These are phyloP conservation scores for Phyllostomus discolor DNA, from an alignment of 2,113 vertebrate species.

Conservation along the genomic window DNA sequence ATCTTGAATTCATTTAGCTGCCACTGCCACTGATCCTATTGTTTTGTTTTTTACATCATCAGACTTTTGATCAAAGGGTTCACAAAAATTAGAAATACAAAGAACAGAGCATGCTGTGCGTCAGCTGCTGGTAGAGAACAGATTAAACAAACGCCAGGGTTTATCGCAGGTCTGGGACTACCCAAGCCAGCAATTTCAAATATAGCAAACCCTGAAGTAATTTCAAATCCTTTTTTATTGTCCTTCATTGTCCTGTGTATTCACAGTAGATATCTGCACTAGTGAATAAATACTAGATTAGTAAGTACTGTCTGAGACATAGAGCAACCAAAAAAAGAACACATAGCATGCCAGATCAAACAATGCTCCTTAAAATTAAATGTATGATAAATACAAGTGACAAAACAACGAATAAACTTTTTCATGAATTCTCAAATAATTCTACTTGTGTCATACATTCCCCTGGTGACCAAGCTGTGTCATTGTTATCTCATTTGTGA, in stretches of 20 bases:
- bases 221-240: constrained; percentile 51
- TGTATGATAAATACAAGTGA: not conserved
- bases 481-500: not conserved
- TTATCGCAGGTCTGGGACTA: constrained; percentile 34
- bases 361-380: not conserved
- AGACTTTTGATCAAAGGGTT: constrained; percentile 61
- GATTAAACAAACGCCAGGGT: constrained; percentile 15
- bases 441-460: not conserved
- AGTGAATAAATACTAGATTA: not conserved
- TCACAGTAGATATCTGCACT: not conserved
- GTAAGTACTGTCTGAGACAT: not conserved
- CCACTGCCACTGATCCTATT: constrained; percentile 55
- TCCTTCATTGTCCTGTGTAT: not conserved
- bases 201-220: constrained; percentile 51
- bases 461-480: not conserved
- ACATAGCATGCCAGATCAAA: not conserved
- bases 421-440: not conserved
- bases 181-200: constrained; percentile 24
- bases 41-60: constrained; percentile 59
- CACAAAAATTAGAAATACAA: constrained; percentile 64
- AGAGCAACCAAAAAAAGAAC: not conserved
- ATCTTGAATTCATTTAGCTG: constrained; percentile 70
- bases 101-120: constrained; percentile 3
- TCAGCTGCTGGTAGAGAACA: constrained; percentile 49
- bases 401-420: not conserved